Evolutionary conservation across 2,888 invertebrate species (phyloP).

Genomic region (Stenoptilia bipunctidactyla): DNA sequence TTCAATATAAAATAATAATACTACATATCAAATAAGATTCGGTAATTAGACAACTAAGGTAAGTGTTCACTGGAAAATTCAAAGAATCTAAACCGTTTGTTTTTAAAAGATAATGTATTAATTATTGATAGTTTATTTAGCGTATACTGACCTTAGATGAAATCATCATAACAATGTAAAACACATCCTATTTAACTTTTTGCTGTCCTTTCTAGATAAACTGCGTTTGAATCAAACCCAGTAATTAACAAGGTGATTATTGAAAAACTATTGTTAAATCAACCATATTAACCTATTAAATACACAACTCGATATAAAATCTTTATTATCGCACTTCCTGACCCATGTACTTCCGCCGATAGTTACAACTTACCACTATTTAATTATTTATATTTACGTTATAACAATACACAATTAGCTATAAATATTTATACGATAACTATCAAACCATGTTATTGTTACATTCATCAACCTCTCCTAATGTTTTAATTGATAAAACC

Average conservation of each 20-base stretch:
- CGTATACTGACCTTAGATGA: no score
- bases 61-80: neutral
- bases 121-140: no score
- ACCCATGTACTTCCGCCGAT: constrained; percentile 57
- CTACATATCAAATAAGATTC: neutral
- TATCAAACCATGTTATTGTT: constrained; percentile 46
- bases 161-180: no score
- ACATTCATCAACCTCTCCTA: constrained; percentile 1
- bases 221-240: no score
- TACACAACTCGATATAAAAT: constrained; percentile 50
- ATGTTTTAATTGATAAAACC: constrained; percentile 7
- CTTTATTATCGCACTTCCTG: constrained; percentile 7
- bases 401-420: constrained; percentile 72
- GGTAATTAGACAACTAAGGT: neutral
- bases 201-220: no score
- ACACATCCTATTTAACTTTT: no score
- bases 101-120: no score
- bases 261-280: constrained; percentile 23
- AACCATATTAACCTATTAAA: constrained; percentile 34
- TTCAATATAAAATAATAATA: no score
- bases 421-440: constrained; percentile 71
- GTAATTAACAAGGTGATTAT: no score
- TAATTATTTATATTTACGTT: constrained; percentile 70
- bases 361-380: constrained; percentile 68
- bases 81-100: no score